Evolutionary conservation across 2,888 invertebrate species (phyloP), one percentile per base, ranked within the genome.

Genomic region (Eueremaeus valkanovi): DNA sequence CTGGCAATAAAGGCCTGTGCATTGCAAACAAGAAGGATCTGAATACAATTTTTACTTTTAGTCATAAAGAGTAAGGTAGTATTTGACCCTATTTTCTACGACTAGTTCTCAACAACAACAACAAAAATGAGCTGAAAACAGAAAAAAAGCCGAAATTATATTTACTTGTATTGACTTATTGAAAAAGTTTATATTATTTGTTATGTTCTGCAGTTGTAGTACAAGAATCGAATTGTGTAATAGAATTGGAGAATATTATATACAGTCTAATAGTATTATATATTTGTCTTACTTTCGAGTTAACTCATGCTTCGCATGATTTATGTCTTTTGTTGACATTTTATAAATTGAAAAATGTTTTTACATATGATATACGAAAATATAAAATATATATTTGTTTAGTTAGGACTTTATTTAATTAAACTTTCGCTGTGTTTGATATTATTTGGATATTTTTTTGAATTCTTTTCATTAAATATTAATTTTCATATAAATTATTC

Each of bases 261-360:
- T 61, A 61, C 29, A 8, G 11, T 61, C 36, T 66, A 66, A 66
- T 66, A 33, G 36, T 40, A 61, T 31, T 11, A 36, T 63, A 40
- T 66, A 18, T 66, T 66, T 36, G 33, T 63, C 13, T 66, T 66
- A 36, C 5, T 36, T 66, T 36, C 1, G 3, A 36, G 66, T 66
- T 36, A 66, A 66, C n/a, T 66, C 66, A 66, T 36, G 66, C 66
- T 11, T 51, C 24, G 21, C n/a, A 61, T 36, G 66, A 66, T 66
- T 66, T 40, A 66, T 66, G 66, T 31, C 33, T 66, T 66, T 2
- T 36, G 33, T 66, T 66, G 66, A 66, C 66, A 66, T 66, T 66
- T 66, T 66, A 66, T 66, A 66, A 66, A 66, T 66, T 66, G 66
- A 66, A 66, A 66, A 61, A 36, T 66, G 36, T 21, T 18, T 27